Base-by-base conservation (phyloP, 1,140 invertebrate species). In the Heliconius melpomene region DNA sequence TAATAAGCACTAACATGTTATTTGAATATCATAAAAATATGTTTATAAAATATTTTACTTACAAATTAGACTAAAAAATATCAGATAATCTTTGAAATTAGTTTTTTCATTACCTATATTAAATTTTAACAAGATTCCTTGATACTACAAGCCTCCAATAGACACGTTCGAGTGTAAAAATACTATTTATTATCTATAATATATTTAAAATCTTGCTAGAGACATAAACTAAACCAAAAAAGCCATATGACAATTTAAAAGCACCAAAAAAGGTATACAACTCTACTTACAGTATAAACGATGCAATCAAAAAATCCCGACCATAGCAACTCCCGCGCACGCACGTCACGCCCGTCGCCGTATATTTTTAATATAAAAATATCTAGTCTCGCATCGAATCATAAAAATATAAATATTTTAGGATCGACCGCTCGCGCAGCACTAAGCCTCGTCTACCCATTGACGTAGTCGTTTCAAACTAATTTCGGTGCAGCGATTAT, bases 331-430 rank as follows among this genome's bases (percentile, higher is more conserved):
- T 84, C 86, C 85, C 82, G 88, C 88, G 84, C 83, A 88, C 90
- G 87, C 92, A 91, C 89, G 87, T 88, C 88, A 89, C 86, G 86
- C 86, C 79, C 85, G 84, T 86, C 83, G 87, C 86, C 83, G 87
- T 86, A 89, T 91, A 93, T 90, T 90, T 94, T 94, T 93, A 92
- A 93, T 93, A 92, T 91, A 89, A 93, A 92, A 92, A 87, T 89
- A 88, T 88, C 88, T 88, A 86, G 84, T 82, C 89, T 79, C 86
- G 89, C 86, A 90, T 91, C 91, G 90, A 88, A 92, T 93, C 91
- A 91, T 93, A 93, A 93, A 93, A 93, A 94, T 92, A 93, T 93
- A 91, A 90, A 93, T 94, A 92, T 91, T 90, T 89, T 87, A 90
- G 84, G 91, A 93, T 86, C 85, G 86, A 91, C 85, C 89, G 91